phyloP scores from a whole-genome alignment of 1,140 invertebrate genomes.

The Ips typographus region DNA sequence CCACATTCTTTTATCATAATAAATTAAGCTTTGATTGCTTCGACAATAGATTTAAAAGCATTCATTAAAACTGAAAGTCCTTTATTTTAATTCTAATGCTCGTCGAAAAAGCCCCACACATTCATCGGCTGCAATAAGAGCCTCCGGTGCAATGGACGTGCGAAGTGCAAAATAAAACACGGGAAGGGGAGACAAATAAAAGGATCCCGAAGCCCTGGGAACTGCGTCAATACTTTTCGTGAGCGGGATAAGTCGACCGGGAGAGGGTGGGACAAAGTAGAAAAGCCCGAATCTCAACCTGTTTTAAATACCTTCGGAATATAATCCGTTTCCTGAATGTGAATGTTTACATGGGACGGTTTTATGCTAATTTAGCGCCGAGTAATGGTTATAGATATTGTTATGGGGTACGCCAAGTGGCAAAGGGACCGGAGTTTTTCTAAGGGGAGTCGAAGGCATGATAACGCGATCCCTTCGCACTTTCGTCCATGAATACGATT shows the following conservation, averaged over 20 bases:
- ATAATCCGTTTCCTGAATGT: constrained; percentile 13
- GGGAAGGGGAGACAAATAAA: constrained; percentile 23
- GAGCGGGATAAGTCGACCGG: constrained; percentile 12
- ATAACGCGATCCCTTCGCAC: no score
- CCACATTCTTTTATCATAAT: no score
- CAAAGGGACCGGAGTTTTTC: no score
- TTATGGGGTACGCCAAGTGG: not conserved
- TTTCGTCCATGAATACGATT: no score
- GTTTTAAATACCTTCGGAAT: constrained; percentile 20
- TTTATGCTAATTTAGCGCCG: constrained; percentile 12
- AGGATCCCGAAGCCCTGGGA: constrained; percentile 15
- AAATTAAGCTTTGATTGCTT: no score
- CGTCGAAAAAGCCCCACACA: constrained; percentile 12
- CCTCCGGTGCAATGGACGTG: constrained; percentile 12
- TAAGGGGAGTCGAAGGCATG: no score
- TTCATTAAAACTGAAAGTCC: constrained; percentile 2
- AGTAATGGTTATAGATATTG: constrained; percentile 8
- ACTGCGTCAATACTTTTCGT: constrained; percentile 22
- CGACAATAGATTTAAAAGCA: not conserved
- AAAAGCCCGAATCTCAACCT: constrained; percentile 15
- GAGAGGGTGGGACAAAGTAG: not conserved
- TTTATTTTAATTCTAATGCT: constrained; percentile 6
- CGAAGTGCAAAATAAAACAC: constrained; percentile 27
- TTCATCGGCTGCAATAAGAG: constrained; percentile 19
- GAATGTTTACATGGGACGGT: constrained; percentile 6